phyloP scores from a whole-genome alignment of 1,140 invertebrate species.

The Probaryconus sp. region DNA sequence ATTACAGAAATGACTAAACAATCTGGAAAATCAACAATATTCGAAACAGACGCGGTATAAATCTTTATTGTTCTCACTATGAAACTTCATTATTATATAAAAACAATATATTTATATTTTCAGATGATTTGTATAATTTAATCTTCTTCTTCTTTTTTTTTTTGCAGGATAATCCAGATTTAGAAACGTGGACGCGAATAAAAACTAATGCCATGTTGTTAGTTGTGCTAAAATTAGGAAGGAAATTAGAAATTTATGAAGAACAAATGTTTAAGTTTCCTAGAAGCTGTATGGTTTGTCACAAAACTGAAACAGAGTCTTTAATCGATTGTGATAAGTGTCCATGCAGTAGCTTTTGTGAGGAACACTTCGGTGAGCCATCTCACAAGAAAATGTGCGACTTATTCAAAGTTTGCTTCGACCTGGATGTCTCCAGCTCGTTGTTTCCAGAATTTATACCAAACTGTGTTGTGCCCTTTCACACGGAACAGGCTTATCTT shows the following conservation, averaged over 20 bases:
- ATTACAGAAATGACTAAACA: slow-evolving; percentile 45
- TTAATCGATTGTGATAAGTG: slow-evolving; percentile 63
- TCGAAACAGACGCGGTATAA: slow-evolving; percentile 35
- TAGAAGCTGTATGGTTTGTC: slow-evolving; percentile 62
- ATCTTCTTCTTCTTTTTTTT: background rate
- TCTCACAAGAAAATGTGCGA: slow-evolving; percentile 57
- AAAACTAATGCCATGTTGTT: slow-evolving; percentile 67
- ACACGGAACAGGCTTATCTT: slow-evolving; percentile 44
- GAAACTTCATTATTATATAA: background rate
- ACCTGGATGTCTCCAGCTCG: slow-evolving; percentile 54
- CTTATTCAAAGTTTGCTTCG: slow-evolving; percentile 51
- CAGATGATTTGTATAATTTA: too few species aligned
- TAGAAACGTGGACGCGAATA: slow-evolving; percentile 47
- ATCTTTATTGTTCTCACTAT: too few species aligned
- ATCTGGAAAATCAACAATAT: slow-evolving; percentile 21
- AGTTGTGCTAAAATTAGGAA: slow-evolving; percentile 47
- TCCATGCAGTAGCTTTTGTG: slow-evolving; percentile 64
- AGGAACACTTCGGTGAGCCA: slow-evolving; percentile 43
- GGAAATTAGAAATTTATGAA: slow-evolving; percentile 62
- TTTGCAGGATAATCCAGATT: slow-evolving; percentile 14
- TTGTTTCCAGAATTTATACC: slow-evolving; percentile 46
- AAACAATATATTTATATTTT: too few species aligned
- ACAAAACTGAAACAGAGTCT: slow-evolving; percentile 46
- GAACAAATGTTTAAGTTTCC: slow-evolving; percentile 69
- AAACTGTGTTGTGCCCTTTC: slow-evolving; percentile 43